Conservation (phyloP, 2,888 invertebrate species). For the Fragum fragum region DNA sequence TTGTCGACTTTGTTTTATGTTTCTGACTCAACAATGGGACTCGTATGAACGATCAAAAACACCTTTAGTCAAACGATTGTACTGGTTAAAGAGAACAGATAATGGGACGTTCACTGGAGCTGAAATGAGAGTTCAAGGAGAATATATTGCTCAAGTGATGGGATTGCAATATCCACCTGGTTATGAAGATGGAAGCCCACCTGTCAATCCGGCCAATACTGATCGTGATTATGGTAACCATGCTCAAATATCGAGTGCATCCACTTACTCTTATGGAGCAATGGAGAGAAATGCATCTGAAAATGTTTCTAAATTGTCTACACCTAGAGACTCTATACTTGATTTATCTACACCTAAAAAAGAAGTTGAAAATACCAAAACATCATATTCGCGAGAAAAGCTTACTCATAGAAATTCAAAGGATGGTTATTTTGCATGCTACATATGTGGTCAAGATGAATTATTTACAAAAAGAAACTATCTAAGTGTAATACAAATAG, state of each 20-base stretch:
- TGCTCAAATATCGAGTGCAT: constrained; percentile 17
- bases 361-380: constrained; percentile 24
- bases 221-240: constrained; percentile 48
- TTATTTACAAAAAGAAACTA: constrained; percentile 92
- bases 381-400: neutral
- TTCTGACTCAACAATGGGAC: constrained; percentile 97
- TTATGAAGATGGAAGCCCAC: constrained; percentile 61
- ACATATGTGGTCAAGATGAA: constrained; percentile 94
- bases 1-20: constrained; percentile 95
- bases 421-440: constrained; percentile 90
- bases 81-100: constrained; percentile 97
- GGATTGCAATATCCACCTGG: constrained; percentile 84
- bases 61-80: constrained; percentile 95
- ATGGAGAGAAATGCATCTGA: constrained; percentile 17
- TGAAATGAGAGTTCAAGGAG: constrained; percentile 94
- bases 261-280: constrained; percentile 10
- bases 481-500: constrained; percentile 94
- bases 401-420: constrained; percentile 40
- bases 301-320: neutral
- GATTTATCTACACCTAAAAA: constrained; percentile 78
- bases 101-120: constrained; percentile 93
- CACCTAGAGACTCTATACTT: constrained; percentile 72
- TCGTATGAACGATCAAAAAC: constrained; percentile 94
- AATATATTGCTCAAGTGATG: constrained; percentile 96
- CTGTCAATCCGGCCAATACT: constrained; percentile 40